A percentile compares a stretch with the other conserved stretches of the same genome.
Evolutionary conservation across 2,888 invertebrate species (phyloP).

Genomic region (Cryptus viduatorius): DNA sequence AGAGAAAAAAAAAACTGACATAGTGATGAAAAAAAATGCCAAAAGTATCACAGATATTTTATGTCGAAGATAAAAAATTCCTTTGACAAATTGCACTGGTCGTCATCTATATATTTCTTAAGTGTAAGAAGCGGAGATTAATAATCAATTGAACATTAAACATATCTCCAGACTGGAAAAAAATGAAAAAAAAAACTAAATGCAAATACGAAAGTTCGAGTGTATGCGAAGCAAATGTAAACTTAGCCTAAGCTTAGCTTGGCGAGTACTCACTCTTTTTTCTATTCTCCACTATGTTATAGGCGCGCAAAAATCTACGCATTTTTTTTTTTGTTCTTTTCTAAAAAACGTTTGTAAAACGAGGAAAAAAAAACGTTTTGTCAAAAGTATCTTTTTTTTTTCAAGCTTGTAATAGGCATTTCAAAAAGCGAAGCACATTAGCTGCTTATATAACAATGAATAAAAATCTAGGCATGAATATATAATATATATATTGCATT

Average conservation of each 20-base stretch:
- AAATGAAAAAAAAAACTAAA: slow-evolving; percentile 23
- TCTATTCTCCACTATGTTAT: slow-evolving; percentile 74
- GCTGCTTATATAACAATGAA: slow-evolving; percentile 39
- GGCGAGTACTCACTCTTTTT: slow-evolving; percentile 82
- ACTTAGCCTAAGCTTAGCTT: slow-evolving; percentile 84
- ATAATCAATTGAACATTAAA: neutral
- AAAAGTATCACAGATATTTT: neutral
- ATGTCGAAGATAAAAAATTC: slow-evolving; percentile 17
- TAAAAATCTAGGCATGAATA: slow-evolving; percentile 41
- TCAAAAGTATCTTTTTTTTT: neutral
- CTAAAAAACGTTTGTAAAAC: slow-evolving; percentile 28
- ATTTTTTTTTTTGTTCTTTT: neutral
- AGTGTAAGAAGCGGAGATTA: neutral
- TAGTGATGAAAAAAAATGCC: neutral
- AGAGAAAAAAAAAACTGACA: slow-evolving; percentile 6
- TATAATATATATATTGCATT: slow-evolving; percentile 3
- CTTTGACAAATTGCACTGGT: slow-evolving; percentile 53
- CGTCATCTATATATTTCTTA: neutral
- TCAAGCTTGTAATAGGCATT: slow-evolving; percentile 36
- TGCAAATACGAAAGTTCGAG: slow-evolving; percentile 69
- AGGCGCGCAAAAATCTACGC: slow-evolving; percentile 40
- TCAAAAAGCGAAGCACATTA: slow-evolving; percentile 56
- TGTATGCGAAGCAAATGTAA: slow-evolving; percentile 82
- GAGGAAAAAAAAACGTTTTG: slow-evolving; percentile 18
- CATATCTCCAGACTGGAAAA: neutral